phyloP scores from a whole-genome alignment of 2,888 invertebrate genomes.

The Cyclophora punctaria region DNA sequence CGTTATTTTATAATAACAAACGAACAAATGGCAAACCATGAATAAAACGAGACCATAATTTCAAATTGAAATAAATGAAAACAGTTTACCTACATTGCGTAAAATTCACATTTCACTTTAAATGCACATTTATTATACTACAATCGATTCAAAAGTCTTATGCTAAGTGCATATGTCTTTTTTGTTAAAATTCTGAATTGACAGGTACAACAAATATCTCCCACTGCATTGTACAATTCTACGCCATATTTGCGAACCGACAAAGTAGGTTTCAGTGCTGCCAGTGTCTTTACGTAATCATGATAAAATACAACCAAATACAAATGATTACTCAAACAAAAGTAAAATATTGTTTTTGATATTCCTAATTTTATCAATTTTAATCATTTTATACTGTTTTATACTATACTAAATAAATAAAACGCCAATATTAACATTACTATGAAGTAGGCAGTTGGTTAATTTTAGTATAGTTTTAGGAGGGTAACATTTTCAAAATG shows the following conservation, averaged over 20 bases:
- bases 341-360: too few species aligned
- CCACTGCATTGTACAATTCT: constrained; percentile 63
- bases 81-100: constrained; percentile 59
- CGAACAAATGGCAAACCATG: constrained; percentile 28
- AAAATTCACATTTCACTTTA: constrained; percentile 63
- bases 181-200: constrained; percentile 52
- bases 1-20: constrained; percentile 38
- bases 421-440: too few species aligned
- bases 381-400: too few species aligned
- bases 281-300: constrained; percentile 14
- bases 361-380: too few species aligned
- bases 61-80: constrained; percentile 28
- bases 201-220: constrained; percentile 56
- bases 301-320: too few species aligned
- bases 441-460: too few species aligned
- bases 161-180: constrained; percentile 52
- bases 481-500: too few species aligned
- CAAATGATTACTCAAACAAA: too few species aligned
- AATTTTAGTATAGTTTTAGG: too few species aligned
- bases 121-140: constrained; percentile 39
- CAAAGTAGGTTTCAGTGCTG: constrained; percentile 28
- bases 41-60: constrained; percentile 34
- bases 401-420: too few species aligned
- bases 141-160: constrained; percentile 37
- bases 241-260: constrained; percentile 62